Conservation (phyloP, 1,140 invertebrate species). For the Copidosoma floridanum region DNA sequence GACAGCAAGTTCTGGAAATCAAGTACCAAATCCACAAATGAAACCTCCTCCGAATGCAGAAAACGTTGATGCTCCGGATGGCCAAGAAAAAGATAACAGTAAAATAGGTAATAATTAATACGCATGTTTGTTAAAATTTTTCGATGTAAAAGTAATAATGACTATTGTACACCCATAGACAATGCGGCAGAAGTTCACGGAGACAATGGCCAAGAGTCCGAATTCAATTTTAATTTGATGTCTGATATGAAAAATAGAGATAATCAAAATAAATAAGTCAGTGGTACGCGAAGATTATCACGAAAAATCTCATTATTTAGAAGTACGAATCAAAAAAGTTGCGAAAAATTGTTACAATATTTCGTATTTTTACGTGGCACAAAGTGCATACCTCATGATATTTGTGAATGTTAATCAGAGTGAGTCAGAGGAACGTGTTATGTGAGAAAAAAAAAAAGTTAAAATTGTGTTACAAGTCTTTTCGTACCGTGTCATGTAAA, state of each 20-base stretch:
- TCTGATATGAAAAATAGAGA: slow-evolving; percentile 4
- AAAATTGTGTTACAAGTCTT: slow-evolving; percentile 6
- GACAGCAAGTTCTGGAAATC: neutral
- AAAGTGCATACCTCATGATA: too few relatives aligned
- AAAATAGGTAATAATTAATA: slow-evolving; percentile 10
- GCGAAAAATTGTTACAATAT: neutral
- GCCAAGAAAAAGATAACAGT: slow-evolving; percentile 17
- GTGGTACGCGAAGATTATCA: too few relatives aligned
- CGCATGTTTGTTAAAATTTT: neutral
- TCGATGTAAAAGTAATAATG: neutral
- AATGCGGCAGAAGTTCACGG: slow-evolving; percentile 22
- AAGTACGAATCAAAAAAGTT: neutral
- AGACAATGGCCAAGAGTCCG: slow-evolving; percentile 13
- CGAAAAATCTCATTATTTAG: slow-evolving; percentile 2
- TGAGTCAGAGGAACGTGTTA: too few relatives aligned
- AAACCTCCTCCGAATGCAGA: slow-evolving; percentile 10
- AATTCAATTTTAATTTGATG: slow-evolving; percentile 19
- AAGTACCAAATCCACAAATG: slow-evolving; percentile 1
- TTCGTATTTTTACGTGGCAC: slow-evolving; percentile 14
- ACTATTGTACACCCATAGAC: too few relatives aligned
- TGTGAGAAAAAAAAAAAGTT: too few relatives aligned
- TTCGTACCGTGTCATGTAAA: neutral
- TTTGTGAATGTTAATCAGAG: too few relatives aligned
- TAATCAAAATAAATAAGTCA: slow-evolving; percentile 11
- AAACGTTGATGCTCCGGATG: slow-evolving; percentile 6